Percentiles rank a stretch among this genome's conserved stretches.
Conservation (phyloP, 2,888 invertebrate genomes). For the Erebia palarica region DNA sequence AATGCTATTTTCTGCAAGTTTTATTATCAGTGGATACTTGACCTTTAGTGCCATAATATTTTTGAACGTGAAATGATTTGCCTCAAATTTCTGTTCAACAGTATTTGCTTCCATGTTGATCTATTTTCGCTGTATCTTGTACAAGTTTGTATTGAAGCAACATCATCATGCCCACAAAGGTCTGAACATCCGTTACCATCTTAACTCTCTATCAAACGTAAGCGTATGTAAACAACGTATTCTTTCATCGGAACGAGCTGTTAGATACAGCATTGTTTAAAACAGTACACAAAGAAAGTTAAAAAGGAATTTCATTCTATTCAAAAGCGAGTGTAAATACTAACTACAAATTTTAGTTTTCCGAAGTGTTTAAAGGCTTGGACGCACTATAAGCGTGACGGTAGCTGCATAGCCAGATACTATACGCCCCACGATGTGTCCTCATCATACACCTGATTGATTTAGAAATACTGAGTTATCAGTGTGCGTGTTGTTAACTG, state of each 20-base stretch:
- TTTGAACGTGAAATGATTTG: too few species aligned
- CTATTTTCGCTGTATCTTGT: too few species aligned
- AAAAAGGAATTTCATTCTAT: slow-evolving; percentile 6
- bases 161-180: not conserved
- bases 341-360: not conserved
- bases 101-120: too few species aligned
- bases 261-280: not conserved
- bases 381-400: not conserved
- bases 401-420: not conserved
- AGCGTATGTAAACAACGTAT: slow-evolving; percentile 1
- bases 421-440: too few species aligned
- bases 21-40: too few species aligned
- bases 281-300: not conserved
- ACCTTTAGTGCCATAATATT: too few species aligned
- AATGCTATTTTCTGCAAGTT: too few species aligned
- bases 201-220: not conserved
- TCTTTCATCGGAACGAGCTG: not conserved
- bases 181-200: not conserved
- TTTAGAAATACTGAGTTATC: too few species aligned
- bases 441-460: too few species aligned
- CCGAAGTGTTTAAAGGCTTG: slow-evolving; percentile 1
- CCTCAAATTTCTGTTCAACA: too few species aligned
- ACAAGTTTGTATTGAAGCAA: not conserved
- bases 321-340: not conserved
- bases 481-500: too few species aligned